Evolutionary conservation across 2,888 invertebrate genomes (phyloP).

Genomic region (Napeogenes sylphis): DNA sequence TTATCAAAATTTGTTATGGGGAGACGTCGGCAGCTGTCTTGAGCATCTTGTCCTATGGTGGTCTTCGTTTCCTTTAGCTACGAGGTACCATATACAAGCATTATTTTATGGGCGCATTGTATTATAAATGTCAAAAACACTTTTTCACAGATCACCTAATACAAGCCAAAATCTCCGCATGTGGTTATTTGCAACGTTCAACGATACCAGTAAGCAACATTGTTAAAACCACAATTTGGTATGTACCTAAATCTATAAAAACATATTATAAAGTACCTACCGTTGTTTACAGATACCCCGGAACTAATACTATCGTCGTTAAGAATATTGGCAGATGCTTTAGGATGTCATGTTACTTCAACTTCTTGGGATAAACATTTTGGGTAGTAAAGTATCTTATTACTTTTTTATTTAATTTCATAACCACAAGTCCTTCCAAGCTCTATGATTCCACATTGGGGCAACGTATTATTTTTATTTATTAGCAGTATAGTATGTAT

Average conservation of each 20-base stretch:
- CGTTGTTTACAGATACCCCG: conserved; percentile 76
- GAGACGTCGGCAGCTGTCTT: conserved; percentile 86
- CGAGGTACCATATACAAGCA: conserved; percentile 52
- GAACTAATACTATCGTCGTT: conserved; percentile 83
- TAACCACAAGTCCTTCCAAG: too few species aligned
- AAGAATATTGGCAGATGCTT: conserved; percentile 85
- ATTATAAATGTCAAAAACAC: background rate
- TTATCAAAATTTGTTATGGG: conserved; percentile 87
- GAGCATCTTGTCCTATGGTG: conserved; percentile 92
- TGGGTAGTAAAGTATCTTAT: conserved; percentile 44
- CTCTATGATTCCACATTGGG: too few species aligned
- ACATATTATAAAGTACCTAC: too few species aligned
- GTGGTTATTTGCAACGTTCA: conserved; percentile 79
- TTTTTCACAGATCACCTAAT: conserved; percentile 71
- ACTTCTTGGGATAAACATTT: conserved; percentile 87
- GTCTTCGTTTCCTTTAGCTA: conserved; percentile 84
- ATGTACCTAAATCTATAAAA: too few species aligned
- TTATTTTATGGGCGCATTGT: background rate
- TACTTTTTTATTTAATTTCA: too few species aligned
- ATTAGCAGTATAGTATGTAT: too few species aligned
- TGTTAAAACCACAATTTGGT: background rate
- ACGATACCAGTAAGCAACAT: conserved; percentile 72
- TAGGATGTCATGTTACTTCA: conserved; percentile 87
- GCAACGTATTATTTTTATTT: too few species aligned
- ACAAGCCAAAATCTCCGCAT: conserved; percentile 81